Evolutionary conservation across 2,113 vertebrate species (phyloP).

Genomic region (Hippocampus abdominalis): DNA sequence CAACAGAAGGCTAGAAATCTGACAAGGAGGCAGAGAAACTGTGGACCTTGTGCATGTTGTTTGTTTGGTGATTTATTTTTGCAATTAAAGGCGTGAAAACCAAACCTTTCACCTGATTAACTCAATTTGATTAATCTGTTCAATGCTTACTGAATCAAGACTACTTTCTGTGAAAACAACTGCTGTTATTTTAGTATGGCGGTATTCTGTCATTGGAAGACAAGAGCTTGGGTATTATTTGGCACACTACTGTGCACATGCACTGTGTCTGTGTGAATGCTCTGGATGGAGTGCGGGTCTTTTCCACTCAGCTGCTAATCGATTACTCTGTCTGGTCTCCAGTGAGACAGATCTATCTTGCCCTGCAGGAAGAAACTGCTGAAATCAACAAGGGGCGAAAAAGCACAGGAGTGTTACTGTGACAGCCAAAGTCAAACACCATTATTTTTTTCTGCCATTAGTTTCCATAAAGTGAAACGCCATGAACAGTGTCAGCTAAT

Average conservation of each 20-base stretch:
- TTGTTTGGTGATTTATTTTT: constrained; percentile 12
- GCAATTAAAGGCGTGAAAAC: constrained; percentile 2
- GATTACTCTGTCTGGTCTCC: constrained; percentile 55
- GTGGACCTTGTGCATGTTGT: constrained; percentile 1
- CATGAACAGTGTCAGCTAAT: constrained; percentile 18
- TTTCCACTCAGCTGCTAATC: constrained; percentile 63
- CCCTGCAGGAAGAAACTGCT: constrained; percentile 36
- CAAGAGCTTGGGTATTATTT: constrained; percentile 9
- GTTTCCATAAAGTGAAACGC: constrained; percentile 16
- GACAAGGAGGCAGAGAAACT: constrained; percentile 29
- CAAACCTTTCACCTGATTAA: background rate
- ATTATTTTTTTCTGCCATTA: constrained; percentile 9
- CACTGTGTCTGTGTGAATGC: constrained; percentile 30
- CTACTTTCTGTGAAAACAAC: background rate
- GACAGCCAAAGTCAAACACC: constrained; percentile 22
- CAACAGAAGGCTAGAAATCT: constrained; percentile 50
- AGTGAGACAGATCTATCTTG: constrained; percentile 36
- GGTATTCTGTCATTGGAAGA: constrained; percentile 4
- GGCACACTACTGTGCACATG: constrained; percentile 29
- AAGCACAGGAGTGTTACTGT: constrained; percentile 22
- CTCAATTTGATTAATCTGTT: constrained; percentile 16
- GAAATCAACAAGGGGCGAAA: constrained; percentile 27
- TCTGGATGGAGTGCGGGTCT: constrained; percentile 39
- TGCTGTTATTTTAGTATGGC: background rate
- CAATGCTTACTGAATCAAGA: background rate